Base-by-base conservation (phyloP, 2,888 invertebrate species). In the Exocentrus adspersus region DNA sequence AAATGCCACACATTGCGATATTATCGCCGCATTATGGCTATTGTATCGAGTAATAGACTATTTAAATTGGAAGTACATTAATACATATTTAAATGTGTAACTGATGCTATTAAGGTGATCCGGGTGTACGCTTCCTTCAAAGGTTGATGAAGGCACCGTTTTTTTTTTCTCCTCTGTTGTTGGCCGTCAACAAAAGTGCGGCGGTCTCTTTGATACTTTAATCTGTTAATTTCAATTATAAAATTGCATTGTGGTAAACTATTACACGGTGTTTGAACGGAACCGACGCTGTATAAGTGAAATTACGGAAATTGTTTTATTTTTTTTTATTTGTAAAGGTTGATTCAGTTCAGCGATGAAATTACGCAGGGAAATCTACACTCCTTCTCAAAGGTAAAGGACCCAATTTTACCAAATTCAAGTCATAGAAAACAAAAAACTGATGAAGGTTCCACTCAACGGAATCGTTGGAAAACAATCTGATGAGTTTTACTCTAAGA, bases 41-140 rank as follows among this genome's bases (percentile, higher is more conserved):
- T 63, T 63, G 63, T 63, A 24, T 41, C 12, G 30, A 52, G 51
- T 63, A 63, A 63, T 63, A 51, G 58, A 63, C 52, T 61, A 50
- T 61, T 61, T 48, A 46, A 58, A 58, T 59, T 45, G 43, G 58
- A 37, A 63, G 53, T 58, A 24, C 50, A 46, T 61, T 61, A 54
- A 21, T 30, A 45, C 24, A 41, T 42, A 43, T 43, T 60, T 60
- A 37, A 61, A 56, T 61, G 48, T 61, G 56, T 61, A 50, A 61
- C 61, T 28, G 52, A 64, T 60, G 56, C 14, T 46, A 53, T 41
- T 43, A 59, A 37, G 28, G 41, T 45, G 63, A 24, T 28, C 17
- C 9, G 45, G 30, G 45, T 30, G 30, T 43, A 28, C 12, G 9
- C 10, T 37, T 53, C 21, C 17, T 1, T 17, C 37, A 14, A 37